A percentile compares a stretch with the other conserved stretches of the same genome.
phyloP scores from a whole-genome alignment of 1,140 invertebrate genomes.

The Neodiprion fabricii region DNA sequence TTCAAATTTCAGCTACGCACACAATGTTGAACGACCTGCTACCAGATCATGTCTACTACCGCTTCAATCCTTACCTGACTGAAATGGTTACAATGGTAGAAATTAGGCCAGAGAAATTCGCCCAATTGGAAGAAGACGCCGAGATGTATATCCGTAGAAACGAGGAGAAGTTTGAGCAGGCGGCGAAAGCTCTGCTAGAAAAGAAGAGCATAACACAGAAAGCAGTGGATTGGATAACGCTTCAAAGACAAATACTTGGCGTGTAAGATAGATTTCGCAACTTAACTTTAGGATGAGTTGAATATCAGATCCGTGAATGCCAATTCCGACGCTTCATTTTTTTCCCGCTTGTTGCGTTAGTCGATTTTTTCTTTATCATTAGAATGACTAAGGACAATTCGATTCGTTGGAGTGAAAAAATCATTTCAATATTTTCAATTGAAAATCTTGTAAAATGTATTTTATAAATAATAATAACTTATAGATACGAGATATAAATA shows the following conservation, averaged over 20 bases:
- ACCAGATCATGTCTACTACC: constrained; percentile 79
- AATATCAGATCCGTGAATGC: too few relatives aligned
- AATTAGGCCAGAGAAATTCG: constrained; percentile 72
- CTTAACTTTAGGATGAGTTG: too few relatives aligned
- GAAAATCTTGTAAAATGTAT: too few relatives aligned
- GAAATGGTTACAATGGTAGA: constrained; percentile 86
- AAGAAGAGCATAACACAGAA: constrained; percentile 56
- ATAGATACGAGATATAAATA: too few relatives aligned
- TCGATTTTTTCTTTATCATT: too few relatives aligned
- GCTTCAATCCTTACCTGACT: constrained; percentile 90
- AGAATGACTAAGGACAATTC: too few relatives aligned
- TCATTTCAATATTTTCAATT: too few relatives aligned
- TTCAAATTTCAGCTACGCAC: constrained; percentile 73
- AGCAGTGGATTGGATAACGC: constrained; percentile 58
- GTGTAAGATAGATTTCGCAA: too few relatives aligned
- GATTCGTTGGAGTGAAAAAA: too few relatives aligned
- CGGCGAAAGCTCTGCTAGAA: constrained; percentile 60
- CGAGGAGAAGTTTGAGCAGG: constrained; percentile 74
- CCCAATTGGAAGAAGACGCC: constrained; percentile 70
- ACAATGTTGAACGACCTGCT: constrained; percentile 83
- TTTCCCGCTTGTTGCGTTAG: too few relatives aligned
- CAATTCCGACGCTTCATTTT: too few relatives aligned
- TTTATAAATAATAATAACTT: too few relatives aligned
- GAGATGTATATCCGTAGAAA: constrained; percentile 80
- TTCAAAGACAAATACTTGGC: constrained; percentile 46